Conservation (phyloP, 2,113 vertebrate genomes). For the Cariama cristata region DNA sequence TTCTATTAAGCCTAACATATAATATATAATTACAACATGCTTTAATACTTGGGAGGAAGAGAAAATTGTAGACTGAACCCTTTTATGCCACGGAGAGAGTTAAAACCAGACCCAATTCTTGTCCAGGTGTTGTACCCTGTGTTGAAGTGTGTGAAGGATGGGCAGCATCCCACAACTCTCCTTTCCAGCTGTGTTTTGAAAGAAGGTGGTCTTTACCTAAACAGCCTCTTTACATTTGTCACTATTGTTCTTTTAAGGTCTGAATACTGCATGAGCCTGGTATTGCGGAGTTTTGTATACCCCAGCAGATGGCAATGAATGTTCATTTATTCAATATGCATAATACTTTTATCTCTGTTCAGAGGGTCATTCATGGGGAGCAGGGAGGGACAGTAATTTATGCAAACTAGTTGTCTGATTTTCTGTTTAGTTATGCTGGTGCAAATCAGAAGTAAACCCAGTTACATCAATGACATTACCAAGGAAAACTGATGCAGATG, state of each 20-base stretch:
- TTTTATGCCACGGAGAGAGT: background rate
- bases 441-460: background rate
- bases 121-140: background rate
- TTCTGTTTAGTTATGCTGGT: background rate
- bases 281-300: background rate
- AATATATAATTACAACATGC: background rate
- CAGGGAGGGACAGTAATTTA: background rate
- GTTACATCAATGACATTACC: background rate
- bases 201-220: background rate
- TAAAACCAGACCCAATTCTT: background rate
- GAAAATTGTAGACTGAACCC: background rate
- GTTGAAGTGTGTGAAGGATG: background rate
- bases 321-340: background rate
- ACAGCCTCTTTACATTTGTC: background rate
- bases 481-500: background rate
- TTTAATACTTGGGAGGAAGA: background rate
- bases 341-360: background rate
- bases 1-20: background rate
- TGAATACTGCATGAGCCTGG: background rate
- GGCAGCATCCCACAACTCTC: background rate
- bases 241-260: background rate
- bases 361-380: background rate
- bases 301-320: conserved; percentile 71
- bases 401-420: background rate
- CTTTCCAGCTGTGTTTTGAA: background rate